phyloP scores from a whole-genome alignment of 2,113 vertebrate species.

The Oncorhynchus clarkii region DNA sequence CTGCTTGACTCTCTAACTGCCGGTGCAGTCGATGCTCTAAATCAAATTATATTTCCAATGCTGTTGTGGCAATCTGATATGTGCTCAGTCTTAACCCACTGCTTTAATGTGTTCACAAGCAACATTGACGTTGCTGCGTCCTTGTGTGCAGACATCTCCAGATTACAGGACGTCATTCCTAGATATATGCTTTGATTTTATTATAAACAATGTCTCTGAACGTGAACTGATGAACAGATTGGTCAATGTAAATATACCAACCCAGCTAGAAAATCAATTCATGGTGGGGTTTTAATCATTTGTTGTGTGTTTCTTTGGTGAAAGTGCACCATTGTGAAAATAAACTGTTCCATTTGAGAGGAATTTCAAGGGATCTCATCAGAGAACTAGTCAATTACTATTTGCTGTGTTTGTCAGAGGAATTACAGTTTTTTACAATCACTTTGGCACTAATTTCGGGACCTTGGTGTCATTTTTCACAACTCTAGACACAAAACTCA shows the following conservation, averaged over 20 bases:
- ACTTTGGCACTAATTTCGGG: no score
- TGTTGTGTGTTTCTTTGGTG: no score
- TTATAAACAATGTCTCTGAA: slow-evolving; percentile 9
- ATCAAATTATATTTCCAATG: slow-evolving; percentile 23
- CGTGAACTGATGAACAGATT: slow-evolving; percentile 3
- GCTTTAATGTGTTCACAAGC: slow-evolving; percentile 34
- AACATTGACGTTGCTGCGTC: slow-evolving; percentile 6
- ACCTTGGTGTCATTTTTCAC: no score
- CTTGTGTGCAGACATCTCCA: slow-evolving; percentile 12
- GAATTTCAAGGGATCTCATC: not conserved
- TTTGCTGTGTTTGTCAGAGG: not conserved
- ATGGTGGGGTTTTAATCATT: not conserved
- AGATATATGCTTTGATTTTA: not conserved
- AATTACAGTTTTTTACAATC: not conserved
- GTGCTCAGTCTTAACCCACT: slow-evolving; percentile 9
- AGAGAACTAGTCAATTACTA: not conserved
- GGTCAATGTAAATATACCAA: not conserved
- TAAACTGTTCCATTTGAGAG: not conserved
- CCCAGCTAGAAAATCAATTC: not conserved
- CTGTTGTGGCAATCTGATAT: slow-evolving; percentile 24
- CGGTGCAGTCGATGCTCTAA: slow-evolving; percentile 36
- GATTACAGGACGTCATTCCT: slow-evolving; percentile 19
- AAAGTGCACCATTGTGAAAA: not conserved
- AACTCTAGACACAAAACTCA: no score
- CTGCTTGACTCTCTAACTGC: slow-evolving; percentile 18